Conservation (phyloP, 2,797 vertebrate species). For the Rhabdomys pumilio region DNA sequence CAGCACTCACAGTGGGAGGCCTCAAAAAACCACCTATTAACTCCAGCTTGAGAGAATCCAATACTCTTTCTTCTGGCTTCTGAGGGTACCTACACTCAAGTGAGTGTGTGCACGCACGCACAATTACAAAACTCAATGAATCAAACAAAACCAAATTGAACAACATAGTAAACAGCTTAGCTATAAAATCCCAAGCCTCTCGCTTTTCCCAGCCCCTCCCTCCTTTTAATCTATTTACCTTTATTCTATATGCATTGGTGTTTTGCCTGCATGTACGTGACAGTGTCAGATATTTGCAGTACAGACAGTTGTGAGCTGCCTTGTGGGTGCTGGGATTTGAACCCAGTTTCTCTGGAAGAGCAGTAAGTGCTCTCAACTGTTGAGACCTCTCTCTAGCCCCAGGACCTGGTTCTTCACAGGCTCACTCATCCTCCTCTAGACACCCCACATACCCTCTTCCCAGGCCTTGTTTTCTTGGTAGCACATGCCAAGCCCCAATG, state of each 20-base stretch:
- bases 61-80: background rate
- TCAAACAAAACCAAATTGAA: background rate
- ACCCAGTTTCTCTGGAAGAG: background rate
- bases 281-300: background rate
- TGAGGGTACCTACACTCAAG: background rate
- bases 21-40: background rate
- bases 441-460: background rate
- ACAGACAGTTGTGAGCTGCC: background rate
- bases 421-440: background rate
- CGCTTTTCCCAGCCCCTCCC: no score
- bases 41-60: background rate
- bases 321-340: background rate
- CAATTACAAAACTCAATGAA: background rate
- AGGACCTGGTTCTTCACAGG: background rate
- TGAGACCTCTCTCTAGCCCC: background rate
- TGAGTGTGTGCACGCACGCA: accelerated
- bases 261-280: background rate
- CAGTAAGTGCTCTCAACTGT: background rate
- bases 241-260: background rate
- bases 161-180: background rate
- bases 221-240: no score
- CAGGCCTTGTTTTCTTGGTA: background rate
- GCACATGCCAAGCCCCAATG: background rate
- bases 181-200: background rate
- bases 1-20: background rate